Evolutionary conservation across 1,140 invertebrate species (phyloP).

Genomic region (Drosophila ambigua): DNA sequence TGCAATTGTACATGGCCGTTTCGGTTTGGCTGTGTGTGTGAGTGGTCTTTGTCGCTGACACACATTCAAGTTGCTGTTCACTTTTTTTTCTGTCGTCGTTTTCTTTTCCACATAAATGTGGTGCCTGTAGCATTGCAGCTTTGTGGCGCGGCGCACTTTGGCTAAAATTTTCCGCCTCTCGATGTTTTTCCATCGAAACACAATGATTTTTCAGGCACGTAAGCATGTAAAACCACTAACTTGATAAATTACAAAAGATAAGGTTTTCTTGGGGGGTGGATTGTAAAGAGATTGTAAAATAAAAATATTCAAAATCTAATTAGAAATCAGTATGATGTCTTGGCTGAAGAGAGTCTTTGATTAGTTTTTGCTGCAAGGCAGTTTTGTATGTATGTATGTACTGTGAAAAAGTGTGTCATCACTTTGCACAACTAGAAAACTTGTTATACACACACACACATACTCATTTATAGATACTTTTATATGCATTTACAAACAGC

Average conservation of each 20-base stretch:
- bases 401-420: constrained; percentile 68
- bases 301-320: constrained; percentile 59
- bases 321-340: constrained; percentile 65
- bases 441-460: constrained; percentile 50
- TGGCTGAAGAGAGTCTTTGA: constrained; percentile 66
- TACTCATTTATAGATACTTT: constrained; percentile 17
- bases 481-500: constrained; percentile 4
- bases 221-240: constrained; percentile 54
- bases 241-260: constrained; percentile 74
- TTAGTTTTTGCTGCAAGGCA: constrained; percentile 39
- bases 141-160: constrained; percentile 51
- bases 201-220: constrained; percentile 51
- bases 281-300: constrained; percentile 22
- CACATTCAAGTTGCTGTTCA: constrained; percentile 72
- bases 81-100: constrained; percentile 34
- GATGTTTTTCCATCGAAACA: constrained; percentile 68
- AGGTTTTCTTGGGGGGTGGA: constrained; percentile 30
- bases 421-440: constrained; percentile 71
- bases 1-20: constrained; percentile 49
- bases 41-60: constrained; percentile 75
- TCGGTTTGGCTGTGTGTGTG: constrained; percentile 21
- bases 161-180: constrained; percentile 69
- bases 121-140: constrained; percentile 59
- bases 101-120: constrained; percentile 40
- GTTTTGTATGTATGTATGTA: constrained; percentile 12